These are phyloP conservation scores for Arothron firmamentum DNA, from an alignment of 2,113 vertebrate species.

Conservation along the genomic window DNA sequence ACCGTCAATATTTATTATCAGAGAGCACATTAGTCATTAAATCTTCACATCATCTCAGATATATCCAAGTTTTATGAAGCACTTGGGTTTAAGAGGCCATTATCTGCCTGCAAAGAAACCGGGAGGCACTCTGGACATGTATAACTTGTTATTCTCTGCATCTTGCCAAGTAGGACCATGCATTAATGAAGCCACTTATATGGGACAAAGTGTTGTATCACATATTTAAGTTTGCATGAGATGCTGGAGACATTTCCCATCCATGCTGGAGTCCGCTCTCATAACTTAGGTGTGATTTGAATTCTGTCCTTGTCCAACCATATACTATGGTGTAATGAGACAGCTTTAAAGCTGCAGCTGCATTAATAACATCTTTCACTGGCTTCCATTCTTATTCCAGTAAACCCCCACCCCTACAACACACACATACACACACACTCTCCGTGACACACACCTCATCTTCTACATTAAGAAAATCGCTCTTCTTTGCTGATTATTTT, in stretches of 20 bases:
- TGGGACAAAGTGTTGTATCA: no score
- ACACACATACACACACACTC: constrained; percentile 18
- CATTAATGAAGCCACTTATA: no score
- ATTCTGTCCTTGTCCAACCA: neutral
- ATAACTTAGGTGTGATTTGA: neutral
- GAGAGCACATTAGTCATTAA: constrained; percentile 6
- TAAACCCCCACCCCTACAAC: constrained; percentile 51
- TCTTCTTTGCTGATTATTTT: constrained; percentile 99
- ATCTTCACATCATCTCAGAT: constrained; percentile 4
- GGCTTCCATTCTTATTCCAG: constrained; percentile 85
- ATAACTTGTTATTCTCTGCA: no score
- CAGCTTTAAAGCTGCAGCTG: neutral
- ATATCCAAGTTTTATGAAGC: neutral
- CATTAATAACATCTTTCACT: constrained; percentile 10
- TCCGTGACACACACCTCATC: constrained; percentile 94
- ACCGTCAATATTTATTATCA: constrained; percentile 31
- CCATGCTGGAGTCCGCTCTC: no score
- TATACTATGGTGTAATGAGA: neutral
- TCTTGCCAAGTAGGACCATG: no score
- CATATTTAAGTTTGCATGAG: neutral
- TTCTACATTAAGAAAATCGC: constrained; percentile 98
- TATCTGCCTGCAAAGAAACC: no score
- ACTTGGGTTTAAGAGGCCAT: neutral
- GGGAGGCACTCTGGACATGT: no score
- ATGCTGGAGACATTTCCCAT: neutral